phyloP scores from a whole-genome alignment of 2,113 vertebrate genomes.

The Campylorhamphus procurvoides region DNA sequence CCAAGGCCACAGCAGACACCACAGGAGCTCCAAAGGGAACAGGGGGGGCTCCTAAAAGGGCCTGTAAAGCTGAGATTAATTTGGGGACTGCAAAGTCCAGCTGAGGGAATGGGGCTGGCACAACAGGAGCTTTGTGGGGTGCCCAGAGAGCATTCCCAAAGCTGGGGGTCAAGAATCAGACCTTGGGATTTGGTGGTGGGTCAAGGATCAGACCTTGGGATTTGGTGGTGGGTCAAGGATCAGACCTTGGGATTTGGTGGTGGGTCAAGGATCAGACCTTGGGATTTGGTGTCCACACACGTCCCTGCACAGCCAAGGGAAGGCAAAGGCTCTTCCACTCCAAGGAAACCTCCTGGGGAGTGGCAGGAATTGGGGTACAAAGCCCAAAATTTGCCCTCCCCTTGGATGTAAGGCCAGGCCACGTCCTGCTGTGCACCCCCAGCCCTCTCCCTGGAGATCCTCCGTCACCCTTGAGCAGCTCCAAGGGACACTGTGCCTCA shows the following conservation, averaged over 20 bases:
- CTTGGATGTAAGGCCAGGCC: too few relatives aligned
- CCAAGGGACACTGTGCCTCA: too few relatives aligned
- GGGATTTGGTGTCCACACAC: background rate
- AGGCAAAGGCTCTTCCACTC: background rate
- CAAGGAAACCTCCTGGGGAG: background rate
- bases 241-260: background rate
- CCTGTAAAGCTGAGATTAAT: background rate
- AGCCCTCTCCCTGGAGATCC: too few relatives aligned
- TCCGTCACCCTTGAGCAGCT: too few relatives aligned
- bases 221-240: background rate
- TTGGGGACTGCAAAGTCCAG: background rate
- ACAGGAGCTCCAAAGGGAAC: background rate
- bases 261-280: background rate
- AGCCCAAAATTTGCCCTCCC: background rate
- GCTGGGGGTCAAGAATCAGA: background rate
- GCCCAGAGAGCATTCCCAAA: background rate
- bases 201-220: background rate
- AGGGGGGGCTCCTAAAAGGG: background rate
- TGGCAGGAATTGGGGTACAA: accelerated
- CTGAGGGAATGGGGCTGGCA: background rate
- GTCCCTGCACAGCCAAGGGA: background rate
- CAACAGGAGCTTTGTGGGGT: background rate
- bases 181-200: background rate
- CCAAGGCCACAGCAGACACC: background rate
- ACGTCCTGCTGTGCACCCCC: too few relatives aligned